A percentile compares a stretch with the other conserved stretches of the same genome.
Evolutionary conservation across 2,113 vertebrate genomes (phyloP).

Genomic region (Aphyosemion australe): DNA sequence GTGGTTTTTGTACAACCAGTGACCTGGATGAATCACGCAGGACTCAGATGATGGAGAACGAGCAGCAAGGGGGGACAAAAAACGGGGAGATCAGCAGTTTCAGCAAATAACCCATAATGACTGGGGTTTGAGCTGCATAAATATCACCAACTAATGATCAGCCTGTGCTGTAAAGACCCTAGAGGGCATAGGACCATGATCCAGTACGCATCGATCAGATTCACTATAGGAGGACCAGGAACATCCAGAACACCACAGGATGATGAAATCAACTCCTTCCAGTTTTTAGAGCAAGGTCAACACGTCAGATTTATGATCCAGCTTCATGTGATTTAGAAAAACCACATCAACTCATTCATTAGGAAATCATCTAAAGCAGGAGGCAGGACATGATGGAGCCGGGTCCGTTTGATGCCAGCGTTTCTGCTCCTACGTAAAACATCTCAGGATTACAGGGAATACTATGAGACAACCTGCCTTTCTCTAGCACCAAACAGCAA

Average conservation of each 20-base stretch:
- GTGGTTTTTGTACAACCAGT: constrained; percentile 16
- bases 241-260: neutral
- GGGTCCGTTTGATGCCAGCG: neutral
- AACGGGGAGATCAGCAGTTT: constrained; percentile 32
- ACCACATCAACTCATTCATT: no score
- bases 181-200: neutral
- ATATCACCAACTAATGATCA: neutral
- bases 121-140: constrained; percentile 18
- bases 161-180: constrained; percentile 5
- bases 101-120: constrained; percentile 40
- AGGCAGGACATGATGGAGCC: neutral
- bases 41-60: constrained; percentile 16
- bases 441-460: neutral
- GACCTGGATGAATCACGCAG: constrained; percentile 36
- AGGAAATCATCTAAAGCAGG: neutral
- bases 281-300: no score
- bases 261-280: neutral
- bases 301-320: no score
- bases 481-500: neutral
- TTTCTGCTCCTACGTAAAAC: neutral
- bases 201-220: neutral
- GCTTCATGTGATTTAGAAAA: no score
- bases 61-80: constrained; percentile 12
- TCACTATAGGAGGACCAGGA: neutral
- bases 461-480: neutral